These are phyloP conservation scores for Arion vulgaris DNA, from an alignment of 1,140 invertebrate species.

Conservation along the genomic window DNA sequence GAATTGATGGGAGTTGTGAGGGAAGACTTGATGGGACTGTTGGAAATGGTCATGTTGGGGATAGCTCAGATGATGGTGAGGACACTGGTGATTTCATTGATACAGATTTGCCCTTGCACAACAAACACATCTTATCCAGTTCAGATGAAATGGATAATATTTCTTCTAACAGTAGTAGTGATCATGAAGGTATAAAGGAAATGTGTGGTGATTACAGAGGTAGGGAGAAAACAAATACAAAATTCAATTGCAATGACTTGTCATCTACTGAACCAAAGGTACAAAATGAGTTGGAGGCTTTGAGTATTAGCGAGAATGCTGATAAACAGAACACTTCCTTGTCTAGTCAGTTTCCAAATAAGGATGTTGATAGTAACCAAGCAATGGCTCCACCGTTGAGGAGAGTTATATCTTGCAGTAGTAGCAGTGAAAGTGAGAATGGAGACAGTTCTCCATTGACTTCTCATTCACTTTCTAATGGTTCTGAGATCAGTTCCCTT, in stretches of 20 bases:
- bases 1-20: neutral
- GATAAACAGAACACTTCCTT: slow-evolving; percentile 29
- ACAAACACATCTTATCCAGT: slow-evolving; percentile 57
- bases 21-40: neutral
- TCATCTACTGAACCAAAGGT: slow-evolving; percentile 28
- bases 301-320: slow-evolving; percentile 17
- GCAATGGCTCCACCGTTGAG: neutral
- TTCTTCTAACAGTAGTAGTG: slow-evolving; percentile 53
- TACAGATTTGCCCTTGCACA: slow-evolving; percentile 61
- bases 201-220: slow-evolving; percentile 32
- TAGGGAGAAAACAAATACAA: slow-evolving; percentile 28
- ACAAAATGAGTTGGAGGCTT: slow-evolving; percentile 4
- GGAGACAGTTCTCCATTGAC: slow-evolving; percentile 24
- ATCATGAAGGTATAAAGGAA: slow-evolving; percentile 53
- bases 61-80: slow-evolving; percentile 51
- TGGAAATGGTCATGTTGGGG: neutral
- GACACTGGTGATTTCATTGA: slow-evolving; percentile 69
- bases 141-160: slow-evolving; percentile 59
- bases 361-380: slow-evolving; percentile 25
- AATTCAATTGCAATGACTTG: slow-evolving; percentile 28
- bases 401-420: slow-evolving; percentile 28
- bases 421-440: slow-evolving; percentile 52
- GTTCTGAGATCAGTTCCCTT: neutral
- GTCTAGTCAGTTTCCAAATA: slow-evolving; percentile 41
- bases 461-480: neutral